Evolutionary conservation across 2,888 invertebrate species (phyloP), one percentile per base, ranked within the genome.

Genomic region (Yponomeuta malinellus): DNA sequence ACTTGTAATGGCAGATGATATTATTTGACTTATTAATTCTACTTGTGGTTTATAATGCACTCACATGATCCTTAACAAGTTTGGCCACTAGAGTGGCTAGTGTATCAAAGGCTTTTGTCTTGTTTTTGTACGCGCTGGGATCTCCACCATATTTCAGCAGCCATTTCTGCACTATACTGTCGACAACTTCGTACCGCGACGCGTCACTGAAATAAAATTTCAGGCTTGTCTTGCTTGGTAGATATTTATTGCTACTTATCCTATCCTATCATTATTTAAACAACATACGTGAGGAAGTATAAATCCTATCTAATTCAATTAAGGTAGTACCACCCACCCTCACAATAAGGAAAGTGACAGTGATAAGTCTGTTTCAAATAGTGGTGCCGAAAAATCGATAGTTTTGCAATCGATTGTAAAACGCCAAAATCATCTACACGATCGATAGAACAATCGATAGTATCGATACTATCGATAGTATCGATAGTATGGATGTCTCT

Each of bases 91-190:
- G 75, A 8, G 82, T 78, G 0, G 89, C 90, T 3, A 91, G 75
- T 0, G 89, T 82, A 72, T 91, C 91, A 69, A 90, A 91, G 0
- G 89, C 89, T 10, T 82, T 79, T 9, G 90, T 90, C 69, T 88
- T 86, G 71, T 85, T 88, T 77, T 90, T 90, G 74, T 90, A 90
- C 64, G 82, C 79, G 52, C 77, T 81, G 4, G 91, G 90, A 72
- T 91, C 90, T 0, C 90, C 90, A 4, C 91, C 91, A 69, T 81
- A 78, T 71, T 83, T 86, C 15, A 82, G 73, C 1, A 89, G 75
- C 90, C 90, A 91, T 71, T 85, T 88, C 48, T 81, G 82, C 0
- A 89, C 84, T 59, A 89, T 71, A 4, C 64, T 59, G 70, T 91
- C 90, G 0, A 90, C 84, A 4, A 88, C 83, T 73, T 90, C 89